Conservation (phyloP, 2,888 invertebrate species). For the Agriopis marginaria region DNA sequence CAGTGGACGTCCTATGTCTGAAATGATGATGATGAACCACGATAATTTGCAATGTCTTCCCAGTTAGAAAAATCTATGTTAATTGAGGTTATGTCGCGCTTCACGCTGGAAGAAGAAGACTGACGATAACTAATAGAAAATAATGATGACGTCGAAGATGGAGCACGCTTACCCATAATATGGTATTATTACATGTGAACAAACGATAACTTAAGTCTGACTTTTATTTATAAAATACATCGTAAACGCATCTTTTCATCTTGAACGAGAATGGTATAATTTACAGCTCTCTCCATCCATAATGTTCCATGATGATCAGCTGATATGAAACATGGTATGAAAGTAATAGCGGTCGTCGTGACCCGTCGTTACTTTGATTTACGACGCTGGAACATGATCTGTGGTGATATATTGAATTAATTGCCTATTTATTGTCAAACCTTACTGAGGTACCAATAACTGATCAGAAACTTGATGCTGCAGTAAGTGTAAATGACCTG, state of each 20-base stretch:
- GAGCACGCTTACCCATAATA: background rate
- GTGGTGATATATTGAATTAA: constrained; percentile 10
- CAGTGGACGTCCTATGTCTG: too few relatives aligned
- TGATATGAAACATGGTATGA: constrained; percentile 10
- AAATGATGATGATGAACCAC: too few relatives aligned
- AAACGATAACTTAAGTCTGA: background rate
- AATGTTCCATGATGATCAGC: constrained; percentile 8
- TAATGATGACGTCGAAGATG: background rate
- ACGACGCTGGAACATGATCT: constrained; percentile 10
- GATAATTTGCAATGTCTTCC: too few relatives aligned
- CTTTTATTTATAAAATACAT: background rate
- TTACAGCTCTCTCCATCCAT: constrained; percentile 11
- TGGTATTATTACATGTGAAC: background rate
- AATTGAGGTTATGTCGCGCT: too few relatives aligned
- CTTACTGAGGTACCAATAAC: too few relatives aligned
- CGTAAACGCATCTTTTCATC: constrained; percentile 5
- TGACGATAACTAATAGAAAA: background rate
- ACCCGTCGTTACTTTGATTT: constrained; percentile 13
- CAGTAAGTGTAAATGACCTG: background rate
- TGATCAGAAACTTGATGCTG: too few relatives aligned
- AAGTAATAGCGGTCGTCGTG: constrained; percentile 14
- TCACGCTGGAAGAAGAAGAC: too few relatives aligned
- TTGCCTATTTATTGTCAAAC: background rate
- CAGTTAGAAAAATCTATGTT: too few relatives aligned
- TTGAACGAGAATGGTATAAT: constrained; percentile 9